Conservation (phyloP, 1,140 invertebrate genomes). For the Ladona fulva region DNA sequence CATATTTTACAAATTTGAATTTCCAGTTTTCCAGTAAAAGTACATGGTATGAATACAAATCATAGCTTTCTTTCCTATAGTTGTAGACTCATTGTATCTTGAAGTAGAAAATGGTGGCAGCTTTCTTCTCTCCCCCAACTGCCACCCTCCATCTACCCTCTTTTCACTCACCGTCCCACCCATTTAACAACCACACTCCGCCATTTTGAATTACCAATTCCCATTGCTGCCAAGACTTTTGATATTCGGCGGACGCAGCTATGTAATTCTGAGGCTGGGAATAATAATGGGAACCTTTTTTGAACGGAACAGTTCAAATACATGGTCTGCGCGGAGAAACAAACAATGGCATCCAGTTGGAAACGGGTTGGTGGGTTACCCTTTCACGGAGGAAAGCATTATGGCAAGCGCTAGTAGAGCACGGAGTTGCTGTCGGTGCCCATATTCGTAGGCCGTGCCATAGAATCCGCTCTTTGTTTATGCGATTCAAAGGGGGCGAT, state of each 20-base stretch:
- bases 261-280: not conserved
- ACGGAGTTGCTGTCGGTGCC: too few relatives aligned
- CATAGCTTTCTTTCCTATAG: not conserved
- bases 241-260: not conserved
- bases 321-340: not conserved
- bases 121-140: not conserved
- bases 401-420: too few relatives aligned
- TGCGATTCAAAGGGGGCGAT: too few relatives aligned
- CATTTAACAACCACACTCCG: not conserved
- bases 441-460: too few relatives aligned
- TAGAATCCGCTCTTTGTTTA: too few relatives aligned
- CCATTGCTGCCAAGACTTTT: not conserved
- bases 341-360: not conserved
- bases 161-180: not conserved
- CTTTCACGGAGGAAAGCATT: not conserved
- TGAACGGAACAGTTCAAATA: not conserved
- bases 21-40: too few relatives aligned
- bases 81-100: not conserved
- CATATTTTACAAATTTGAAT: too few relatives aligned
- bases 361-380: not conserved
- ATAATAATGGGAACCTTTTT: not conserved
- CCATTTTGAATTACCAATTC: conserved; percentile 6
- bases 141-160: not conserved
- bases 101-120: not conserved
- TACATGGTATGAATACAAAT: too few relatives aligned